phyloP scores from a whole-genome alignment of 2,113 vertebrate species.

The Apteryx owenii region DNA sequence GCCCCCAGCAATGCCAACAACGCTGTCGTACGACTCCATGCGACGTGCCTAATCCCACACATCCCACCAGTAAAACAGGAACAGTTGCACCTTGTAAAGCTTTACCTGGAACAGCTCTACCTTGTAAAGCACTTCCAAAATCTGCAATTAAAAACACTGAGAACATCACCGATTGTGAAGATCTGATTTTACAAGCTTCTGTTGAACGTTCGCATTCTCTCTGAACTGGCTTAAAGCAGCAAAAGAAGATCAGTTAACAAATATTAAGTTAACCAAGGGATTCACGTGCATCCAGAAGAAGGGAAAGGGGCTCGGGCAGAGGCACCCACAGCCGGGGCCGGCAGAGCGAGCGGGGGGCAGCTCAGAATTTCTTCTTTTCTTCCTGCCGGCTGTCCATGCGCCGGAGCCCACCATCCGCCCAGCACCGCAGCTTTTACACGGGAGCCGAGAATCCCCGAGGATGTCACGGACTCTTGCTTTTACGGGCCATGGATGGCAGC shows the following conservation, averaged over 20 bases:
- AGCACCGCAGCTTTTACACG: background rate
- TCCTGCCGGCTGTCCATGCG: background rate
- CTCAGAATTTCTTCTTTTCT: background rate
- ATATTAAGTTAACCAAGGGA: background rate
- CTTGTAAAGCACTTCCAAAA: background rate
- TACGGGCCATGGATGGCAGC: background rate
- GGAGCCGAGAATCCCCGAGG: background rate
- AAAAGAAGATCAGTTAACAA: background rate
- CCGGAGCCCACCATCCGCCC: background rate
- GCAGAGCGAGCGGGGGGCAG: background rate
- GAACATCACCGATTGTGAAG: background rate
- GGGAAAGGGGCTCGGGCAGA: too few species aligned
- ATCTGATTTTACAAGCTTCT: background rate
- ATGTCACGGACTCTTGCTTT: background rate
- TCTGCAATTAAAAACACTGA: background rate
- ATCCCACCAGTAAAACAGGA: too few species aligned
- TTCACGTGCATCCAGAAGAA: too few species aligned
- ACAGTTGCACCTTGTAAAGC: too few species aligned
- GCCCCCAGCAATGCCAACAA: background rate
- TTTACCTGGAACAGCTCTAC: background rate
- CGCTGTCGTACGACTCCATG: background rate
- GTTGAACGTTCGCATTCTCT: background rate
- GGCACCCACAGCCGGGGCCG: too few species aligned
- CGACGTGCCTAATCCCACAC: too few species aligned
- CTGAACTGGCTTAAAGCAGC: background rate